Evolutionary conservation across 2,888 invertebrate species (phyloP), one percentile per base, ranked within the genome.

Genomic region (Chymomyza amoena): DNA sequence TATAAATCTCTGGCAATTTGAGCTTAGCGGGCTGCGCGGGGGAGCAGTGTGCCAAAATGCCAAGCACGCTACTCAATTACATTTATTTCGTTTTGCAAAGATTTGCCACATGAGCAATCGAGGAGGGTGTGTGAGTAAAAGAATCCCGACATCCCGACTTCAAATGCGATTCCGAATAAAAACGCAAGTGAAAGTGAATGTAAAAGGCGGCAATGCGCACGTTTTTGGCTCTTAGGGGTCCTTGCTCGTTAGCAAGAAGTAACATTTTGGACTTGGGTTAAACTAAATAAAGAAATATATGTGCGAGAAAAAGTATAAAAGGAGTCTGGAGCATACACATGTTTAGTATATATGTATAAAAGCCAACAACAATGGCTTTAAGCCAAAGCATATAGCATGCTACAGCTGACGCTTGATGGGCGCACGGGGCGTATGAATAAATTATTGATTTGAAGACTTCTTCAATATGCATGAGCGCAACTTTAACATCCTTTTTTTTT

Each of bases 1-100:
- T 76, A 81, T 83, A 85, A 83, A 86, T 81, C 81, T 78, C 77
- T 84, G 60, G 84, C 83, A 75, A 81, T 83, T 83, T 81, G 73
- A 72, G 69, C 71, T 73, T 73, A 66, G 59, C 61, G 62, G 64
- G 61, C 69, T 64, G 63, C 0, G 56, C 63, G 39, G 32, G 51
- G 16, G 10, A 39, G 52, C 6, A 15, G 25, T 15, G 56, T 36
- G 59, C 59, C 18, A 61, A 13, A 5, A 66, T 68, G 56, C 59
- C 59, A 39, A 72, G 64, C 32, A 51, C 18, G 70, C 69, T 69
- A 75, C 75, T 71, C 64, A 67, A 63, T 63, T 52, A 72, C 4
- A 69, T 56, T 28, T 56, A 56, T 60, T 70, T 54, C 71, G 66
- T 54, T 64, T 64, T 16, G 54, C 18, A 54, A 54, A 39, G 54